These are phyloP conservation scores for Conistra vaccinii DNA, from an alignment of 2,888 invertebrate genomes.

Conservation along the genomic window DNA sequence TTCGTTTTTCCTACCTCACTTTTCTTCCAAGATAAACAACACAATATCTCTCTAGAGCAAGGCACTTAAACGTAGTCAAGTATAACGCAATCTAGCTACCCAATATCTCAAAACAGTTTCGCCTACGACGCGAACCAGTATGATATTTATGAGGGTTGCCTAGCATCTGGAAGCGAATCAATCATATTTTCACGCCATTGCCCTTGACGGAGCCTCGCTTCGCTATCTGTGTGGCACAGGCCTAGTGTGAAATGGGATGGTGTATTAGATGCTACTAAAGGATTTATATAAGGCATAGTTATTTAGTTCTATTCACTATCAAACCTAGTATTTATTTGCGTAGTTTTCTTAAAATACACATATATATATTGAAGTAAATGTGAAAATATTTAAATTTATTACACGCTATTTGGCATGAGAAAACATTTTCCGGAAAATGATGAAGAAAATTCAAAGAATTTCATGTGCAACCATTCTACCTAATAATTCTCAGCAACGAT, in stretches of 20 bases:
- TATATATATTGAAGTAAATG: neutral
- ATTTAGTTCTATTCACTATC: conserved; percentile 8
- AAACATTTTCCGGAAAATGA: conserved; percentile 13
- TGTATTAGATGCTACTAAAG: conserved; percentile 10
- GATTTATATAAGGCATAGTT: conserved; percentile 33
- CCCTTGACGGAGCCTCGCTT: conserved; percentile 23
- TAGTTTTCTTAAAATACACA: neutral
- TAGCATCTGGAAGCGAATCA: conserved; percentile 55
- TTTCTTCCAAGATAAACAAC: conserved; percentile 22
- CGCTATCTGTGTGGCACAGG: conserved; percentile 58
- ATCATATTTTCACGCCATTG: conserved; percentile 66
- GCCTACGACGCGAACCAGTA: conserved; percentile 30
- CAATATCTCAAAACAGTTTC: conserved; percentile 53
- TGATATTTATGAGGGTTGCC: conserved; percentile 56
- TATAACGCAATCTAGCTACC: conserved; percentile 51
- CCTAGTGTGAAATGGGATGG: conserved; percentile 35
- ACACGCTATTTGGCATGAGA: neutral
- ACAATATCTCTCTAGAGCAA: conserved; percentile 33
- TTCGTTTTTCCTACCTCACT: neutral
- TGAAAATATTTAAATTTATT: neutral
- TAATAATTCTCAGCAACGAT: conserved; percentile 36
- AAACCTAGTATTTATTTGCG: neutral
- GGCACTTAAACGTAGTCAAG: conserved; percentile 45
- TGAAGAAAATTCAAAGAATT: conserved; percentile 40
- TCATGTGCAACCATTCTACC: conserved; percentile 15